Evolutionary conservation across 2,888 invertebrate genomes (phyloP).

Genomic region (Microdon myrmicae): DNA sequence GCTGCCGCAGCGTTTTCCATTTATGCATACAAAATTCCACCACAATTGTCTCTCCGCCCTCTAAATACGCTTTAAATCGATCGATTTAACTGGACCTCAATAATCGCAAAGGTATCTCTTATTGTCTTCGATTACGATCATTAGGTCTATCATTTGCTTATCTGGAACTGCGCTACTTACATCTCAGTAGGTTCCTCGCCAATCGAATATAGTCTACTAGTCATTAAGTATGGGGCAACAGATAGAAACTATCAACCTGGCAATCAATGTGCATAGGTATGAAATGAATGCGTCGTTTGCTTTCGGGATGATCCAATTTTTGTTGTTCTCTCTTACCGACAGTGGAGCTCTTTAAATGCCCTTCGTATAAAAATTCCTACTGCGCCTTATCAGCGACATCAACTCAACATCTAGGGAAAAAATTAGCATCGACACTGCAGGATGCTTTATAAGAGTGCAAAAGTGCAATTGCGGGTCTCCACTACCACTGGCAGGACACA

Average conservation of each 20-base stretch:
- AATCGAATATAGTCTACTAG: slow-evolving; percentile 16
- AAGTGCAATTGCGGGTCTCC: slow-evolving; percentile 40
- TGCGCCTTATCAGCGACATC: slow-evolving; percentile 43
- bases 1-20: too few species aligned
- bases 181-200: not conserved
- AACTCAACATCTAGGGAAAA: slow-evolving; percentile 24
- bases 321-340: not conserved
- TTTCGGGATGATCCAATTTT: slow-evolving; percentile 38
- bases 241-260: slow-evolving; percentile 1
- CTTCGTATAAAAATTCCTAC: slow-evolving; percentile 25
- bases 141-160: not conserved
- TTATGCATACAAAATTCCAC: too few species aligned
- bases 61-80: too few species aligned
- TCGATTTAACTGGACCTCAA: too few species aligned
- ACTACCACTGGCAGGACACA: slow-evolving; percentile 29
- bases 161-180: not conserved
- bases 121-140: slow-evolving; percentile 36
- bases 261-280: slow-evolving; percentile 4
- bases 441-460: slow-evolving; percentile 42
- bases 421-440: slow-evolving; percentile 49
- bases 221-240: slow-evolving; percentile 22
- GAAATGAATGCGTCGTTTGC: slow-evolving; percentile 39
- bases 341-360: not conserved
- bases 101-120: too few species aligned
- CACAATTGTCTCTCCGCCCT: too few species aligned